Evolutionary conservation across 1,140 invertebrate species (phyloP).

Genomic region (Calosoma granatense): DNA sequence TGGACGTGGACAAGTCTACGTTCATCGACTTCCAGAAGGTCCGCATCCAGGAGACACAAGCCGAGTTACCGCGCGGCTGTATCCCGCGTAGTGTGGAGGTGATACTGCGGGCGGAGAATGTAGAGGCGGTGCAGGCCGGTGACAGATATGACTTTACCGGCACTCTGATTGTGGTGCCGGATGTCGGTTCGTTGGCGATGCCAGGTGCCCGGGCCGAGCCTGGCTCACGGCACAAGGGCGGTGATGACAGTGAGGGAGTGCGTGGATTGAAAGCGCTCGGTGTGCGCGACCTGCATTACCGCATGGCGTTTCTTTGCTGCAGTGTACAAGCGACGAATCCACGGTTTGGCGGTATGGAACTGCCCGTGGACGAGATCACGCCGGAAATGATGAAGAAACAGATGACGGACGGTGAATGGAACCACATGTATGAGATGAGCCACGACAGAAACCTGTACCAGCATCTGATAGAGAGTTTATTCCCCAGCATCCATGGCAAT

Average conservation of each 20-base stretch:
- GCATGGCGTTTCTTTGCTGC: constrained; percentile 90
- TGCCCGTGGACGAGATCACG: constrained; percentile 71
- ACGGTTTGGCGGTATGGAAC: constrained; percentile 69
- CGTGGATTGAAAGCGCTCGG: constrained; percentile 82
- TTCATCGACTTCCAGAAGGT: constrained; percentile 99
- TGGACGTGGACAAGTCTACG: constrained; percentile 87
- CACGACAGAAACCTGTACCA: constrained; percentile 85
- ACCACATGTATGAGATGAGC: constrained; percentile 94
- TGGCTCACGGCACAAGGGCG: constrained; percentile 58
- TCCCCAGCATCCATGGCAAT: constrained; percentile 96
- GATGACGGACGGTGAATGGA: constrained; percentile 93
- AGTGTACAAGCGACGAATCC: constrained; percentile 78
- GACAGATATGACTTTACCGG: constrained; percentile 93
- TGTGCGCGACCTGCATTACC: constrained; percentile 91
- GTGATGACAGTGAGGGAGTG: constrained; percentile 78
- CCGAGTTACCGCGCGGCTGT: constrained; percentile 91
- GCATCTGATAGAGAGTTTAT: constrained; percentile 87
- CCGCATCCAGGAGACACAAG: constrained; percentile 95
- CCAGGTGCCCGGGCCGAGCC: constrained; percentile 80
- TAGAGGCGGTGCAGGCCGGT: constrained; percentile 84
- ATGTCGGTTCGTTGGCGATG: constrained; percentile 77
- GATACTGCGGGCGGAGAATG: constrained; percentile 90
- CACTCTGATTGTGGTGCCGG: constrained; percentile 94
- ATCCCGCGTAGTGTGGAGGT: constrained; percentile 96
- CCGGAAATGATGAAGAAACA: constrained; percentile 87